Evolutionary conservation across 2,888 invertebrate genomes (phyloP), one percentile per base, ranked within the genome.

Genomic region (Drosophila paramelanica): DNA sequence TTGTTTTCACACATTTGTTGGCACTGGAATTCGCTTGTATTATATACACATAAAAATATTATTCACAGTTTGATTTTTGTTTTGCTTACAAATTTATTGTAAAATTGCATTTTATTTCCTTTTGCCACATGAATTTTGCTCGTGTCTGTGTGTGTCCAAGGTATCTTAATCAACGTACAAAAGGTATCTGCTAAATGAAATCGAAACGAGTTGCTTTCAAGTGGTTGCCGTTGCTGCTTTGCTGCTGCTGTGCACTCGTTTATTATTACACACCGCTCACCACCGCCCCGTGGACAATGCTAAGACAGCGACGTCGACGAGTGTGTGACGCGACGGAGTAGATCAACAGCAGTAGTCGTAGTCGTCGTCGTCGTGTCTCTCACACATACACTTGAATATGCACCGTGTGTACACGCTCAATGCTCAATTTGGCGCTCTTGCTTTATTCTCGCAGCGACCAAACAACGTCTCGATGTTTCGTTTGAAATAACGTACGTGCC

Each of bases 151-250:
- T 73, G 51, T 73, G 66, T 74, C 79, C 88, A 89, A 89, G 89
- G 90, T 89, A 88, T 89, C 85, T 90, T 90, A 90, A 88, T 87
- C 89, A 81, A 88, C 89, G 90, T 89, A 82, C 89, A 86, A 89
- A 88, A 89, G 81, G 89, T 88, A 89, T 88, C 81, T 89, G 89
- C 81, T 82, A 82, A 90, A 87, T 82, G 84, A 88, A 90, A 90
- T 90, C 88, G 86, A 90, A 90, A 89, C 90, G 90, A 90, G 90
- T 90, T 90, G 90, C 80, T 86, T 89, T 87, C 89, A 86, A 86
- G 90, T 88, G 83, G 89, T 85, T 82, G 80, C 72, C 79, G 68
- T 72, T 70, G 72, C 60, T 67, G 60, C 51, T 69, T 68, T 73
- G 72, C 62, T 74, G 67, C 77, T 73, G 82, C 69, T 78, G 81